Percentiles rank a stretch among this genome's conserved stretches.
These are phyloP conservation scores for Alosa sapidissima DNA, from an alignment of 2,797 vertebrate species.

Conservation along the genomic window DNA sequence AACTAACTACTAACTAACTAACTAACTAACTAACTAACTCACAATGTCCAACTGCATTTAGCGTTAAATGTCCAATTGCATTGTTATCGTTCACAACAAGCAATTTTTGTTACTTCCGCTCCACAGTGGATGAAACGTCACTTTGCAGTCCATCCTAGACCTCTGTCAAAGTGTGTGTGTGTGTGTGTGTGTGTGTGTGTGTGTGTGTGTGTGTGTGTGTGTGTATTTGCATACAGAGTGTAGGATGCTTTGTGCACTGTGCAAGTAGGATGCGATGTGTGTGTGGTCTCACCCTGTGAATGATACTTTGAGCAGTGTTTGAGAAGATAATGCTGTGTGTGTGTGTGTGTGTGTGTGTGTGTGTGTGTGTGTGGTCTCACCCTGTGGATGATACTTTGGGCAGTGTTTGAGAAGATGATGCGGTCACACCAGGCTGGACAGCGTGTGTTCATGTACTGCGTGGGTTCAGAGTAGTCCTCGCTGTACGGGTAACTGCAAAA, in stretches of 20 bases:
- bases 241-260: conserved; percentile 81
- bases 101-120: too few relatives aligned
- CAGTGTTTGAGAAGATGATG: conserved; percentile 77
- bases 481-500: conserved; percentile 81
- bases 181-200: conserved; percentile 34
- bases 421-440: conserved; percentile 86
- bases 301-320: background rate
- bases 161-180: too few relatives aligned
- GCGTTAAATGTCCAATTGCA: too few relatives aligned
- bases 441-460: conserved; percentile 83
- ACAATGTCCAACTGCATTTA: too few relatives aligned
- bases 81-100: too few relatives aligned
- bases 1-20: too few relatives aligned
- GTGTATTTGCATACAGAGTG: conserved; percentile 59
- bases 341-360: too few relatives aligned
- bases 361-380: conserved; percentile 1
- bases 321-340: too few relatives aligned
- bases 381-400: conserved; percentile 37
- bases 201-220: conserved; percentile 59
- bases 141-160: too few relatives aligned
- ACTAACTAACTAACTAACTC: too few relatives aligned
- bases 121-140: conserved; percentile 32
- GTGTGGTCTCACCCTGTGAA: background rate
- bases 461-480: conserved; percentile 77
- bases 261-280: too few relatives aligned